Evolutionary conservation across 2,888 invertebrate genomes (phyloP).

Genomic region (Pristionchus entomophagus): DNA sequence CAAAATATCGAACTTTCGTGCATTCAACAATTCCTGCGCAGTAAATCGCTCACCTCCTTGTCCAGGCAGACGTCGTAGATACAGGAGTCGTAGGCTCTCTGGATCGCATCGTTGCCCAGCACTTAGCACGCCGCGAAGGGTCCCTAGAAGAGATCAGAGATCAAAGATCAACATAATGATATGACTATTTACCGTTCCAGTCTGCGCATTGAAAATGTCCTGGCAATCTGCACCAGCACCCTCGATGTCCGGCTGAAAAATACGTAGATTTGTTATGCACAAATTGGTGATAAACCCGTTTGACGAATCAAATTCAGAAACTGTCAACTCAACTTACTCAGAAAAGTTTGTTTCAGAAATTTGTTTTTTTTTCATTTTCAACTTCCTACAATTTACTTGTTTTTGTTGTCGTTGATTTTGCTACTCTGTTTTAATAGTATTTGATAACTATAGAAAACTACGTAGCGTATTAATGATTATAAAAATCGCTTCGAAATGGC

Average conservation of each 20-base stretch:
- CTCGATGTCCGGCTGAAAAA: not conserved
- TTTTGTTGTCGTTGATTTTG: no score
- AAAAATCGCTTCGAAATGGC: no score
- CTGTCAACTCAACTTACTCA: no score
- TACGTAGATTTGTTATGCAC: no score
- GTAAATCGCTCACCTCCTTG: constrained; percentile 44
- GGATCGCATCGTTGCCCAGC: constrained; percentile 56
- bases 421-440: no score
- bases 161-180: not conserved
- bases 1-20: not conserved
- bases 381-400: no score
- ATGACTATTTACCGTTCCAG: not conserved
- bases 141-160: constrained; percentile 53
- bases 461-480: no score
- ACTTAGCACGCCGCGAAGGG: constrained; percentile 64
- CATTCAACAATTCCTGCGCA: no score
- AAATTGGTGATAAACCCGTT: no score
- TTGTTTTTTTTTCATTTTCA: no score
- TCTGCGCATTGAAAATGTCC: constrained; percentile 49
- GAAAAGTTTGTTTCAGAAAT: no score
- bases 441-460: not conserved
- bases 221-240: constrained; percentile 47
- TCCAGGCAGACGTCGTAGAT: constrained; percentile 66
- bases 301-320: no score
- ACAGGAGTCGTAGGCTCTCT: constrained; percentile 60